These are phyloP conservation scores for Bimastos eiseni DNA, from an alignment of 2,888 invertebrate species.

Conservation along the genomic window DNA sequence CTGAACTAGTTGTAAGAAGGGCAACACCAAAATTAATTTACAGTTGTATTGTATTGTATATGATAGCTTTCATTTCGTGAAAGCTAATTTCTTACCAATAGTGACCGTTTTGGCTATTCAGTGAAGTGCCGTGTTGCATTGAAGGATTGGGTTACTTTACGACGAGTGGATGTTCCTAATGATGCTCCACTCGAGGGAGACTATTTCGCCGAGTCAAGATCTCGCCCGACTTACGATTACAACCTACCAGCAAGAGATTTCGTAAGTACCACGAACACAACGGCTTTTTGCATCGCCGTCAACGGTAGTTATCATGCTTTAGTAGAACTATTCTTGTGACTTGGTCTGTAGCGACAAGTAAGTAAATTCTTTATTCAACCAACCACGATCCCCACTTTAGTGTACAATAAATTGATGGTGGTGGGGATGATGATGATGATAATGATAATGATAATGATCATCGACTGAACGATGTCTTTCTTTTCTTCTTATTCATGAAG, in stretches of 20 bases:
- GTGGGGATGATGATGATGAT: background rate
- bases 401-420: background rate
- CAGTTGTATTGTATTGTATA: no score
- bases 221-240: background rate
- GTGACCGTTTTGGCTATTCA: background rate
- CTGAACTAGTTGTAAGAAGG: no score
- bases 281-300: no score
- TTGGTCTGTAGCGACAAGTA: no score
- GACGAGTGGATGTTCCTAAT: background rate
- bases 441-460: background rate
- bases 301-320: no score
- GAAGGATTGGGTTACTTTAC: background rate
- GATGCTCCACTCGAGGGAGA: background rate
- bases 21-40: no score
- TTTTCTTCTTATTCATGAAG: background rate
- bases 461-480: background rate
- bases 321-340: no score
- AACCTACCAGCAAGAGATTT: background rate
- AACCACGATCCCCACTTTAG: no score
- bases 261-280: background rate
- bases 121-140: background rate
- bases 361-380: no score
- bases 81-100: background rate
- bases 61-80: no score
- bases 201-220: background rate